Evolutionary conservation across 2,797 vertebrate species (phyloP).

Genomic region (Peromyscus aztecus): DNA sequence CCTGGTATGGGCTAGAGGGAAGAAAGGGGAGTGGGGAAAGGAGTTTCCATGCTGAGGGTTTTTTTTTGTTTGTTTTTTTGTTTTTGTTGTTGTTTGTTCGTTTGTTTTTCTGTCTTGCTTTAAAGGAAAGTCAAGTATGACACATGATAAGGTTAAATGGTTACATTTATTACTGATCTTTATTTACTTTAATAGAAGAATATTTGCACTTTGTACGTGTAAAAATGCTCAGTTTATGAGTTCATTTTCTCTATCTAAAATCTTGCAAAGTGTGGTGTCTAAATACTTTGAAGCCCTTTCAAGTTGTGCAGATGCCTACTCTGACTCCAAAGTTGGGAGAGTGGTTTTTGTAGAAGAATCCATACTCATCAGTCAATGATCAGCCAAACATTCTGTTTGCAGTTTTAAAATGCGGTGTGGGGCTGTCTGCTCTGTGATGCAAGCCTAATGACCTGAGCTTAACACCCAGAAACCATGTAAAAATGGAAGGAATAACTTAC

Average conservation of each 20-base stretch:
- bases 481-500: not conserved
- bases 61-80: not conserved
- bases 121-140: not conserved
- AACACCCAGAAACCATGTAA: not conserved
- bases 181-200: not conserved
- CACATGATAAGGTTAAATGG: not conserved
- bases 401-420: not conserved
- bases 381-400: not conserved
- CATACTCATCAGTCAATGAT: not conserved
- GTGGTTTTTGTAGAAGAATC: not conserved
- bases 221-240: not conserved
- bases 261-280: not conserved
- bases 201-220: not conserved
- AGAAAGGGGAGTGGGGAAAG: not conserved
- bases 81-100: too few species aligned
- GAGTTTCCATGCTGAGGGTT: too few species aligned
- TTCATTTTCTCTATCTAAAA: not conserved
- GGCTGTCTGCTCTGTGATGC: not conserved
- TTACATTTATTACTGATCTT: not conserved
- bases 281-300: not conserved
- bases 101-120: not conserved
- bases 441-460: not conserved
- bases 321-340: not conserved
- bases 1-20: too few species aligned
- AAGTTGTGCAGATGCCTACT: not conserved